phyloP scores from a whole-genome alignment of 2,888 invertebrate genomes.

The Proisotoma minuta region DNA sequence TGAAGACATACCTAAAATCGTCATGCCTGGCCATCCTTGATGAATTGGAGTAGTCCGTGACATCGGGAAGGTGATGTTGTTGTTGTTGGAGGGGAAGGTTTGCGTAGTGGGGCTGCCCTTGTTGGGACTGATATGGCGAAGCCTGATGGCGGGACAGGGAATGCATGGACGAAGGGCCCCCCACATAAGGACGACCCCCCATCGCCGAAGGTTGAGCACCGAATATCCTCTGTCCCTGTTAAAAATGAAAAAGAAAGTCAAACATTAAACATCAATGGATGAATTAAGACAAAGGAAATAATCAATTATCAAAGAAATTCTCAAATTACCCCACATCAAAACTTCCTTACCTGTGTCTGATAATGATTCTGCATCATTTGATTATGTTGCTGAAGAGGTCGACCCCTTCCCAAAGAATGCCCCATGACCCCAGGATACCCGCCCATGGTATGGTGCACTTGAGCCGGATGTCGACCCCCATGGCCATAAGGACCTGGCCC shows the following conservation, averaged over 20 bases:
- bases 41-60: constrained; percentile 44
- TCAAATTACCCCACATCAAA: too few species aligned
- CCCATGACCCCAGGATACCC: constrained; percentile 32
- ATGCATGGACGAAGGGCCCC: constrained; percentile 39
- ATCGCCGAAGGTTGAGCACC: constrained; percentile 31
- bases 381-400: constrained; percentile 1
- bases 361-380: constrained; percentile 25
- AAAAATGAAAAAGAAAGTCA: too few species aligned
- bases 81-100: constrained; percentile 41
- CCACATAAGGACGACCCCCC: constrained; percentile 1
- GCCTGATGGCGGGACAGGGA: constrained; percentile 45
- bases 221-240: constrained; percentile 37
- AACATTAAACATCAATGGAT: too few species aligned
- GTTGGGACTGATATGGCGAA: constrained; percentile 45
- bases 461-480: constrained; percentile 24
- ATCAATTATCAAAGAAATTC: too few species aligned
- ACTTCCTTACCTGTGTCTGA: too few species aligned
- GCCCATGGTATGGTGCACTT: constrained; percentile 28
- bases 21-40: constrained; percentile 40
- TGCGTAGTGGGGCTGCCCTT: constrained; percentile 41
- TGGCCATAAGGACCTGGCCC: constrained; percentile 35
- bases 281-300: too few species aligned
- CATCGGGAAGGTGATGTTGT: constrained; percentile 44
- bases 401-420: constrained; percentile 34
- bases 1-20: constrained; percentile 38